These are phyloP conservation scores for Aptenodytes forsteri DNA, from an alignment of 2,113 vertebrate genomes.

Conservation along the genomic window DNA sequence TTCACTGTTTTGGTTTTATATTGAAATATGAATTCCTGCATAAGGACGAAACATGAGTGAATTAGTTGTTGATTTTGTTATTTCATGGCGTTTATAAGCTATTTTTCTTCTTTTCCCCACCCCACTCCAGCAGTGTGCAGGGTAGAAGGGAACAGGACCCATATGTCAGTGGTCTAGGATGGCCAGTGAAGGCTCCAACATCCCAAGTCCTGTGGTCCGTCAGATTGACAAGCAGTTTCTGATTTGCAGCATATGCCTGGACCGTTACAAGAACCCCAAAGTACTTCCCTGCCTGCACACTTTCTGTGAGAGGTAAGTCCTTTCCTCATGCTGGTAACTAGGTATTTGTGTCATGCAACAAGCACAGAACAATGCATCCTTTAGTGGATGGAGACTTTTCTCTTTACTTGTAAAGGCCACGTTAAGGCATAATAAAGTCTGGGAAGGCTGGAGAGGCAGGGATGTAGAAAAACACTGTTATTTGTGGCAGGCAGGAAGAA, in stretches of 20 bases:
- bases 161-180: constrained; percentile 92
- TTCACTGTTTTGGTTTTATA: neutral
- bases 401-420: neutral
- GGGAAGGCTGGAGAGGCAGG: neutral
- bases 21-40: neutral
- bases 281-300: constrained; percentile 97
- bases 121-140: constrained; percentile 76
- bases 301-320: constrained; percentile 88
- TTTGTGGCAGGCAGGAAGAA: neutral
- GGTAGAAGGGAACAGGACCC: constrained; percentile 82
- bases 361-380: neutral
- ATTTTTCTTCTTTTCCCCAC: neutral
- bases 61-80: neutral
- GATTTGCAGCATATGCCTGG: constrained; percentile 99
- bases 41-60: neutral
- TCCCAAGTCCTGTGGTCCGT: constrained; percentile 94
- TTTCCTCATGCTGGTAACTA: neutral
- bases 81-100: neutral
- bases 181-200: constrained; percentile 94
- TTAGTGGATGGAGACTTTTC: neutral
- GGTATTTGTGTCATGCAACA: neutral
- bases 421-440: neutral
- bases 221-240: constrained; percentile 99
- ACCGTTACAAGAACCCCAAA: constrained; percentile 97
- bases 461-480: neutral